A percentile compares a stretch with the other conserved stretches of the same genome.
These are phyloP conservation scores for Corythaeola cristata DNA, from an alignment of 2,113 vertebrate genomes.

Conservation along the genomic window DNA sequence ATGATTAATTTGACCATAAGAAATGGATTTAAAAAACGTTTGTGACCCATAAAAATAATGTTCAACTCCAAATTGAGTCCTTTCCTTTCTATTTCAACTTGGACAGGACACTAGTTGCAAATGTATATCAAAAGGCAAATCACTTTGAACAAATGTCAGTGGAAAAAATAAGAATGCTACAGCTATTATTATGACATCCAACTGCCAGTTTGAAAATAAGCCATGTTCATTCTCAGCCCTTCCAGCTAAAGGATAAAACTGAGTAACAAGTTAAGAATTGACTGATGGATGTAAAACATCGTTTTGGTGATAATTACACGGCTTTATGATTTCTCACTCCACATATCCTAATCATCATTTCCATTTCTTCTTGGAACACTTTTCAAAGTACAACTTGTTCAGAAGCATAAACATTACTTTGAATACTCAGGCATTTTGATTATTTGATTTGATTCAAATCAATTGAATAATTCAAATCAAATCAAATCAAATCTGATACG, in stretches of 20 bases:
- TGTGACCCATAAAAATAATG: background rate
- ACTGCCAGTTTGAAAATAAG: background rate
- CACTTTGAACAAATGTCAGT: background rate
- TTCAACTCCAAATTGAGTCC: background rate
- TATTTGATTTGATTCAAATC: background rate
- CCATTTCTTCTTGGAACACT: background rate
- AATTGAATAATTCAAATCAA: background rate
- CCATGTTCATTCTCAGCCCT: background rate
- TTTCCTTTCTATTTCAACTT: background rate
- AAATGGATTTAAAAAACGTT: background rate
- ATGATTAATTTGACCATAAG: background rate
- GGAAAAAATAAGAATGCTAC: background rate
- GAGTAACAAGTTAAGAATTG: background rate
- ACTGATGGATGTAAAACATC: background rate
- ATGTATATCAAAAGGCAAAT: background rate
- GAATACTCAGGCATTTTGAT: background rate
- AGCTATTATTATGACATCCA: background rate
- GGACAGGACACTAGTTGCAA: background rate
- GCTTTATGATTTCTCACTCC: background rate
- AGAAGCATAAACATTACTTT: background rate
- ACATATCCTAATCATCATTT: background rate
- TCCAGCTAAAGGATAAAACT: background rate
- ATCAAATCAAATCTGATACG: background rate
- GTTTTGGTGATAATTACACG: background rate
- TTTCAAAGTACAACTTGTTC: background rate